Evolutionary conservation across 2,797 vertebrate genomes (phyloP).

Genomic region (Hyperoplus immaculatus): DNA sequence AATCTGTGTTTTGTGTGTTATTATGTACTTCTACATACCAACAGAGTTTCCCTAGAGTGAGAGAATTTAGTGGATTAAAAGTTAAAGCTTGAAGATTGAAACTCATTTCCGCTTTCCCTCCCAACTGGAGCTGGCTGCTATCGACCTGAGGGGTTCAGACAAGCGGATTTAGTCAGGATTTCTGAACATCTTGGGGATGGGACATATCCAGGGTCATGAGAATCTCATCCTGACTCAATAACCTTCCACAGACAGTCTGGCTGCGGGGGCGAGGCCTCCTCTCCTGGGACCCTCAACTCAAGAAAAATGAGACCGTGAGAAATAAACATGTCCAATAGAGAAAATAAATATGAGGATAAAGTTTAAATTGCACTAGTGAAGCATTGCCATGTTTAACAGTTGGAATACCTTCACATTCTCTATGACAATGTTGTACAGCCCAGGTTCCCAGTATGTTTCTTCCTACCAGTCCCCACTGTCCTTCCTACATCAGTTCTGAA

Average conservation of each 20-base stretch:
- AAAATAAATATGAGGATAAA: conserved; percentile 1
- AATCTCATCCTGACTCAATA: conserved; percentile 54
- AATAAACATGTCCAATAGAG: conserved; percentile 18
- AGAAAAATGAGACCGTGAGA: conserved; percentile 11
- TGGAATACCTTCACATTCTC: neutral
- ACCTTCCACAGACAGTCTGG: conserved; percentile 35
- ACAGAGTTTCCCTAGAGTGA: conserved; percentile 32
- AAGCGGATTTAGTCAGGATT: conserved; percentile 39
- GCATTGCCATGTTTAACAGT: neutral
- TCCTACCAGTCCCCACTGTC: neutral
- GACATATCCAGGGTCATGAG: conserved; percentile 61
- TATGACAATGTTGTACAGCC: neutral
- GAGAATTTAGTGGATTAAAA: conserved; percentile 43
- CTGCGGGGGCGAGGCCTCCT: conserved; percentile 29
- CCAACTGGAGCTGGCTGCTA: conserved; percentile 23
- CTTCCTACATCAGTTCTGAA: neutral
- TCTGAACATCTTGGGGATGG: conserved; percentile 33
- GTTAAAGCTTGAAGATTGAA: conserved; percentile 29
- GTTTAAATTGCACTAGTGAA: neutral
- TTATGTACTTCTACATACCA: neutral
- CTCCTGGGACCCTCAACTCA: conserved; percentile 17
- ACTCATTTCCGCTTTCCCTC: conserved; percentile 43
- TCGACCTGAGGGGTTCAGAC: conserved; percentile 42
- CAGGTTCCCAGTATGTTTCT: conserved; percentile 1
- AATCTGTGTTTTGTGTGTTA: neutral